phyloP scores from a whole-genome alignment of 2,113 vertebrate genomes.

The Microcebus tavaratra region DNA sequence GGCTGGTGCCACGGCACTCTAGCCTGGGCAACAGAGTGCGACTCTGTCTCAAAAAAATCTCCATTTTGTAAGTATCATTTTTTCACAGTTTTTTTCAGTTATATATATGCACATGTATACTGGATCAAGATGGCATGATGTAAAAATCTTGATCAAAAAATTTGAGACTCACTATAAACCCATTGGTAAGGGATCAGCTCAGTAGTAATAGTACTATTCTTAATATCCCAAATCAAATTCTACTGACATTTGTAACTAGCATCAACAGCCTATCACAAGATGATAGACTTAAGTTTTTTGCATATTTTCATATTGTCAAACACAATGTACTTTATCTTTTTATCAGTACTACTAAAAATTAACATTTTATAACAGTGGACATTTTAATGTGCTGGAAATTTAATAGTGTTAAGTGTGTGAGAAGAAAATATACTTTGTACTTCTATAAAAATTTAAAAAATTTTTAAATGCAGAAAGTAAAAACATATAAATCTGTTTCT shows the following conservation, averaged over 20 bases:
- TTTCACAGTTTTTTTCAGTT: neutral
- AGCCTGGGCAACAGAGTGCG: no score
- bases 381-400: neutral
- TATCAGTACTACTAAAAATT: neutral
- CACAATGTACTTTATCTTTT: neutral
- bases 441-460: neutral
- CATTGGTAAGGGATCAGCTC: neutral
- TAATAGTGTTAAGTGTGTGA: neutral
- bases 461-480: neutral
- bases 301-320: neutral
- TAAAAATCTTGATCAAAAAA: neutral
- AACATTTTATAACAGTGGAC: neutral
- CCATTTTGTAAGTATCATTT: neutral
- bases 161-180: neutral
- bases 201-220: neutral
- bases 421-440: neutral
- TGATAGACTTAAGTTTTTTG: neutral
- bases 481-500: neutral
- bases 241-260: neutral
- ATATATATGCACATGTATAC: neutral
- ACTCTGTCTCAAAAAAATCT: neutral
- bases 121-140: neutral
- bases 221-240: constrained; percentile 3
- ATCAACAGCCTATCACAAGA: neutral
- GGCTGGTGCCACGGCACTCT: no score